A percentile compares a stretch with the other conserved stretches of the same genome.
phyloP scores from a whole-genome alignment of 2,113 vertebrate genomes.

The Lagenorhynchus albirostris region DNA sequence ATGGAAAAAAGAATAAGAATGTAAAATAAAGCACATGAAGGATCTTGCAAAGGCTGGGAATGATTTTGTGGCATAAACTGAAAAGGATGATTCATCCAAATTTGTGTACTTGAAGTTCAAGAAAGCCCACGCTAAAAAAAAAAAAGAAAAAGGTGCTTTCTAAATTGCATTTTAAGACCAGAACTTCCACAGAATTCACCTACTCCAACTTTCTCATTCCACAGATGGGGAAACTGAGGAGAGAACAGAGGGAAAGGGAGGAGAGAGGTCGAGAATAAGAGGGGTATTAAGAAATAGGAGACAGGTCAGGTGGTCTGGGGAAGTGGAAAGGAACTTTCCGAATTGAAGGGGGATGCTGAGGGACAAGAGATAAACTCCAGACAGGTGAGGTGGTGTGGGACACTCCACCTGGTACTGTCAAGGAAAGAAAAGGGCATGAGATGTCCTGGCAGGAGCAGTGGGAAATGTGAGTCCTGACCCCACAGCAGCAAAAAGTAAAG shows the following conservation, averaged over 20 bases:
- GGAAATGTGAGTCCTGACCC: not conserved
- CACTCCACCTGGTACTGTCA: not conserved
- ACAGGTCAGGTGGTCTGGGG: not conserved
- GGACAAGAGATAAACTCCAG: not conserved
- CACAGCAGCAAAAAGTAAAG: not conserved
- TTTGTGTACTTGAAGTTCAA: not conserved
- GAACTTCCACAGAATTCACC: too few species aligned
- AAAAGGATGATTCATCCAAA: not conserved
- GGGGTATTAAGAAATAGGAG: not conserved
- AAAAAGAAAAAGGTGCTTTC: not conserved
- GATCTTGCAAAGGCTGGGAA: not conserved
- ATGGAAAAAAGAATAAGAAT: not conserved
- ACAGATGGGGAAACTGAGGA: not conserved
- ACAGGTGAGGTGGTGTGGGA: not conserved
- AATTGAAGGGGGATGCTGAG: not conserved
- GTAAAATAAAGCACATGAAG: not conserved
- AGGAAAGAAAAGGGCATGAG: not conserved
- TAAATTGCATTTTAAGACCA: not conserved
- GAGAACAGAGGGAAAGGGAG: not conserved
- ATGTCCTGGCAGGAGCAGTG: fast-evolving
- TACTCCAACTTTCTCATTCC: not conserved
- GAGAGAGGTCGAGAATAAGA: too few species aligned
- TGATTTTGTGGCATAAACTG: not conserved
- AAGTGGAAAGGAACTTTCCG: not conserved
- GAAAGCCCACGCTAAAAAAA: not conserved